Evolutionary conservation across 2,888 invertebrate genomes (phyloP).

Genomic region (Ceramica pisi): DNA sequence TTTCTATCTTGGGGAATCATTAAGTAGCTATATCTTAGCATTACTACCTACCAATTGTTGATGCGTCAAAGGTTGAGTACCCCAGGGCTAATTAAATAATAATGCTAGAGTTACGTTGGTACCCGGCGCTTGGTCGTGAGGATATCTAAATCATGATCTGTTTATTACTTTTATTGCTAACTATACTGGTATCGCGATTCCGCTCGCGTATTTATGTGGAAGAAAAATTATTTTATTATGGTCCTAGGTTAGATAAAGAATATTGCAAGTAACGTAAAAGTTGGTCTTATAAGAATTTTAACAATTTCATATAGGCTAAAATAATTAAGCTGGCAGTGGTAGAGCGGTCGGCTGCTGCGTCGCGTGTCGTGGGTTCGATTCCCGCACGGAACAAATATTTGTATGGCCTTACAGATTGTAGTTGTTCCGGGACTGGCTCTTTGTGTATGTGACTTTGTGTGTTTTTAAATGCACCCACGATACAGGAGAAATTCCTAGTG

Average conservation of each 20-base stretch:
- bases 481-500: too few relatives aligned
- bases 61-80: constrained; percentile 28
- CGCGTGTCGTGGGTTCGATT: too few relatives aligned
- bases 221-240: not conserved
- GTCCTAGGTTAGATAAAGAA: not conserved
- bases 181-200: constrained; percentile 54
- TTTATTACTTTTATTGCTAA: constrained; percentile 69
- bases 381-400: too few relatives aligned
- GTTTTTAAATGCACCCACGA: too few relatives aligned
- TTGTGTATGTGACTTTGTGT: too few relatives aligned
- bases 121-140: constrained; percentile 65
- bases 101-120: constrained; percentile 53
- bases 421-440: too few relatives aligned
- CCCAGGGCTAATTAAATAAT: constrained; percentile 53
- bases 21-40: too few relatives aligned
- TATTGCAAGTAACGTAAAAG: not conserved
- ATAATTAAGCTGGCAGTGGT: too few relatives aligned
- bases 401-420: too few relatives aligned
- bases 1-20: not conserved
- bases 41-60: not conserved
- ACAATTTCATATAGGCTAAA: not conserved
- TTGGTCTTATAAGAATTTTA: not conserved
- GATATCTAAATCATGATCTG: constrained; percentile 65
- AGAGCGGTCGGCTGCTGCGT: too few relatives aligned
- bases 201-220: constrained; percentile 36